These are phyloP conservation scores for Neodiprion fabricii DNA, from an alignment of 1,140 invertebrate species.

Conservation along the genomic window DNA sequence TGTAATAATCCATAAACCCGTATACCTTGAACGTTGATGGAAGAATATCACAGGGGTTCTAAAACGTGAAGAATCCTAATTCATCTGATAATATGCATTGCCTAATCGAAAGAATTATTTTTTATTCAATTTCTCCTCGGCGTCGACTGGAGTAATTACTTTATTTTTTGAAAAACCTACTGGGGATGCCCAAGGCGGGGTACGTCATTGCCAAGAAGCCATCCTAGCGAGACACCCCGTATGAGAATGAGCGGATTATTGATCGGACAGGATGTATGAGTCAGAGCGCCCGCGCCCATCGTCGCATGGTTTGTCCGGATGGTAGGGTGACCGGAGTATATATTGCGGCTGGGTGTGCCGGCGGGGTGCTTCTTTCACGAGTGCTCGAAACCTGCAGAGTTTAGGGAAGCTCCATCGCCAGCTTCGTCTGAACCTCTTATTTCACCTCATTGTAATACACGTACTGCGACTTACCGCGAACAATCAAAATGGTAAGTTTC, in stretches of 20 bases:
- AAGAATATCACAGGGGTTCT: too few relatives aligned
- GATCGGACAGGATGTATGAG: not conserved
- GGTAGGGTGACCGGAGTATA: not conserved
- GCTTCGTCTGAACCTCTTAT: slow-evolving; percentile 19
- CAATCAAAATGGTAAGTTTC: slow-evolving; percentile 7
- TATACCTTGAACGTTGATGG: too few relatives aligned
- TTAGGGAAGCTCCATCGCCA: slow-evolving; percentile 24
- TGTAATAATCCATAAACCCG: too few relatives aligned
- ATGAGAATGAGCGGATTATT: slow-evolving; percentile 5
- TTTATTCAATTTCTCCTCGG: too few relatives aligned
- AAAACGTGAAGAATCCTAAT: too few relatives aligned
- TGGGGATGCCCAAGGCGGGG: too few relatives aligned
- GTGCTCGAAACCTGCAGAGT: slow-evolving; percentile 9
- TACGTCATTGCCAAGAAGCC: not conserved
- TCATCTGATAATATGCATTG: too few relatives aligned
- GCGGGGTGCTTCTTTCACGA: not conserved
- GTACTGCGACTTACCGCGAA: not conserved
- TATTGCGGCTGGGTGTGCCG: slow-evolving; percentile 3
- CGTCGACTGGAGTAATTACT: too few relatives aligned
- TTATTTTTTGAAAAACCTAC: too few relatives aligned
- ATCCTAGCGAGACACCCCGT: slow-evolving; percentile 1
- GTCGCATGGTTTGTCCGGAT: not conserved
- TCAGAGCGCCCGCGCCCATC: slow-evolving; percentile 6
- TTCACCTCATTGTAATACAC: not conserved
- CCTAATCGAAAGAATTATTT: too few relatives aligned